phyloP scores from a whole-genome alignment of 2,888 invertebrate species.

The Dasypogon diadema region DNA sequence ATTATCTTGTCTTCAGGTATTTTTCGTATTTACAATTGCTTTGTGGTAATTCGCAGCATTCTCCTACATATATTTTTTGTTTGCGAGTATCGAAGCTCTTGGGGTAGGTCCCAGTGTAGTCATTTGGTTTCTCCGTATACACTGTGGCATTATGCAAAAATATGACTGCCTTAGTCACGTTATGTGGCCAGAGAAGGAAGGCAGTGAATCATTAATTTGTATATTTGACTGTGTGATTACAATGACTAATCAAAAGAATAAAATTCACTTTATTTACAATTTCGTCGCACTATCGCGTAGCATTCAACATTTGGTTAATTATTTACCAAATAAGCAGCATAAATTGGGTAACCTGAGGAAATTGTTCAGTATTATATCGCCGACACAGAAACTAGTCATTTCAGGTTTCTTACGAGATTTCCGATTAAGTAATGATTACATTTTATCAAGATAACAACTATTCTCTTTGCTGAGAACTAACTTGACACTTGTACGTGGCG shows the following conservation, averaged over 20 bases:
- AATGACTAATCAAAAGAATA: slow-evolving; percentile 27
- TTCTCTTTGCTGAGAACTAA: background rate
- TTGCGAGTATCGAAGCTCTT: background rate
- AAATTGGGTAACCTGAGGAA: background rate
- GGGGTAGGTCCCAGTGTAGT: background rate
- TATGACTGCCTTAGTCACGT: slow-evolving; percentile 18
- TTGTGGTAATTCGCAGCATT: background rate
- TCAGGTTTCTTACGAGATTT: background rate
- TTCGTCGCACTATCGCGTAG: background rate
- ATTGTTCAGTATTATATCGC: background rate
- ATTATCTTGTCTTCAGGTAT: no score
- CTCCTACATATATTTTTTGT: background rate
- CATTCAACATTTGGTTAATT: background rate
- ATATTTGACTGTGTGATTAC: background rate
- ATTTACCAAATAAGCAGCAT: slow-evolving; percentile 1
- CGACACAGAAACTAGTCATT: background rate
- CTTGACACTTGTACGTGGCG: background rate
- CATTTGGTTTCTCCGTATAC: background rate
- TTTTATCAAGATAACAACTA: background rate
- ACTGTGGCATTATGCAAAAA: background rate
- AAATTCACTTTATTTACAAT: slow-evolving; percentile 20
- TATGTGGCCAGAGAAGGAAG: background rate
- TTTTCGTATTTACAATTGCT: no score
- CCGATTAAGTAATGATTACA: background rate
- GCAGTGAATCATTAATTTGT: slow-evolving; percentile 7